Base-by-base conservation (phyloP, 2,888 invertebrate genomes). In the Cantharis rufa region DNA sequence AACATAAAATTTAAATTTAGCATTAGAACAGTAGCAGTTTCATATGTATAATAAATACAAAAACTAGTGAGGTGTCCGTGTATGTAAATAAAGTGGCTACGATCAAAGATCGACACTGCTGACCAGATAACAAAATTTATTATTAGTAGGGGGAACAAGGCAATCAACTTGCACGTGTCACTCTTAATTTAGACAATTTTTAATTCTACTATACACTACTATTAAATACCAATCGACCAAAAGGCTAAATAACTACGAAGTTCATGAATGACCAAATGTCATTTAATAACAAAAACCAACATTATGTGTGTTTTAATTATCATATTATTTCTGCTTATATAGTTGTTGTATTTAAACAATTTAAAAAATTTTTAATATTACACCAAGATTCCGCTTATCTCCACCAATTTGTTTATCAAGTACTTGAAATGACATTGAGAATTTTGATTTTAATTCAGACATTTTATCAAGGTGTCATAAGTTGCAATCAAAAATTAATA, bases 101-200 rank as follows among this genome's bases (percentile, higher is more conserved):
- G 48, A 48, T 66, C 64, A 66, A 66, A 66, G 64, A 66, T 66
- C 64, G 64, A 18, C 16, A 66, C 21, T 21, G 11, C 24, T 66
- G 18, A 15, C 18, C 18, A 66, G 64, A 66, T 66, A 66, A 66
- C 64, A 21, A n/a, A 63, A 63, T 15, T 21, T 66, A 66, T 66
- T 66, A 66, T 21, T 66, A 66, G 64, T 66, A 66, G 64, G 64
- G 24, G 64, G 15, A 72, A 68, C 72, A 72, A 72, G 72, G 72
- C 48, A 32, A 72, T 72, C 72, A 68, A 72, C 66, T 68, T 24
- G 15, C 72, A 72, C 72, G 28, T 71, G 69, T 74, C 62, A 70
- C 16, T 21, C 64, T 66, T 21, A 21, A 48, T n/a, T 48, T 48
- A 48, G 48, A n/a, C 3, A 48, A 48, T 7, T 48, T 48, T 48